Base-by-base conservation (phyloP, 2,888 invertebrate genomes). In the Pristionchus entomophagus region DNA sequence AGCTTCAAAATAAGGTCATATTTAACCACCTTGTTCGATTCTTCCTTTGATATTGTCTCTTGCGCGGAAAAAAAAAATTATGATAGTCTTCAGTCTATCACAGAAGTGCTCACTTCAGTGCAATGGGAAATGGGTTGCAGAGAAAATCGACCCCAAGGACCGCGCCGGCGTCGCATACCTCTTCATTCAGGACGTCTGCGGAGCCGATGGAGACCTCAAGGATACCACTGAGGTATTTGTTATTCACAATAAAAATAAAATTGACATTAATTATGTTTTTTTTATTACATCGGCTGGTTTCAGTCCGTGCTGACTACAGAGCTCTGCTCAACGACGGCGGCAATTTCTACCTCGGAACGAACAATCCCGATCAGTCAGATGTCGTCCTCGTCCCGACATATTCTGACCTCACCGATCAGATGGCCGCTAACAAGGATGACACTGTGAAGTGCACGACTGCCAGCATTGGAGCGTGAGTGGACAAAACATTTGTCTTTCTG, bases 121-220 rank as follows among this genome's bases (percentile, higher is more conserved):
- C n/a, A n/a, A n/a, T n/a, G n/a, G n/a, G n/a, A n/a, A n/a, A n/a
- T n/a, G n/a, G n/a, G n/a, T n/a, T n/a, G n/a, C n/a, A n/a, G n/a
- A n/a, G n/a, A n/a, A n/a, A n/a, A n/a, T n/a, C 49, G 12, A n/a
- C n/a, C n/a, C n/a, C n/a, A n/a, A n/a, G n/a, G 45, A 49, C n/a
- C 45, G 80, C 4, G 32, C 32, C 6, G 80, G 53, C 12, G 19
- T 14, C 1, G 59, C 38, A 1, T 62, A 41, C 62, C 22, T 83
- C 35, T 62, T 83, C 62, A 45, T 83, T 6, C 82, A 83, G 38
- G 82, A 83, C n/a, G 59, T 83, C 10, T 83, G 82, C n/a, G 82
- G 82, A 56, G 22, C 26, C 0, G 41, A 83, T 17, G 45, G 1
- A 8, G 10, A 38, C 38, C 65, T 69, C 65, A 69, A 69, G 65